Percentiles rank a stretch among this genome's conserved stretches.
Conservation (phyloP, 2,888 invertebrate species). For the Eretmocerus hayati region DNA sequence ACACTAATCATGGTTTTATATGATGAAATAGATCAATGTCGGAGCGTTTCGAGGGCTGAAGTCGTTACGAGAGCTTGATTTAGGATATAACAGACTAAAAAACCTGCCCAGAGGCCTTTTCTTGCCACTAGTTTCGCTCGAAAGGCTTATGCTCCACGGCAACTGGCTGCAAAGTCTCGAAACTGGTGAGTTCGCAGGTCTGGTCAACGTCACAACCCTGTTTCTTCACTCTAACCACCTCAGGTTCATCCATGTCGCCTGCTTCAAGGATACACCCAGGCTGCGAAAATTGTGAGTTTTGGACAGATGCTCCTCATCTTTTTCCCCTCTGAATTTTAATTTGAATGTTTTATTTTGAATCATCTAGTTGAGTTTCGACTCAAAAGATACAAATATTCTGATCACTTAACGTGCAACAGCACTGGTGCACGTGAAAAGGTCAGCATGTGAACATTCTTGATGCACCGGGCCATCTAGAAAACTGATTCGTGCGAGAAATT, state of each 20-base stretch:
- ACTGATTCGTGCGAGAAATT: too few species aligned
- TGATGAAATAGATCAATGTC: slow-evolving; percentile 32
- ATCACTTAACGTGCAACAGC: too few species aligned
- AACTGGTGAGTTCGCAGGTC: slow-evolving; percentile 55
- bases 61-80: slow-evolving; percentile 57
- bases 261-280: slow-evolving; percentile 59
- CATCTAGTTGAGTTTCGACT: too few species aligned
- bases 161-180: slow-evolving; percentile 61
- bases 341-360: too few species aligned
- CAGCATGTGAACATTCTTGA: too few species aligned
- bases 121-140: slow-evolving; percentile 52
- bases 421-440: too few species aligned
- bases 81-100: slow-evolving; percentile 62
- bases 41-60: slow-evolving; percentile 31
- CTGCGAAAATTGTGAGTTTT: slow-evolving; percentile 65
- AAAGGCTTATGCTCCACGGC: slow-evolving; percentile 62
- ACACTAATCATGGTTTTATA: too few species aligned
- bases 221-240: slow-evolving; percentile 67
- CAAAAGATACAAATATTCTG: too few species aligned
- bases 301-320: too few species aligned
- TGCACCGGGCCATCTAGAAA: too few species aligned
- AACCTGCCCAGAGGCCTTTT: slow-evolving; percentile 56
- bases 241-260: slow-evolving; percentile 55
- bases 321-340: too few species aligned
- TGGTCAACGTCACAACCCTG: slow-evolving; percentile 59